Base-by-base conservation (phyloP, 1,140 invertebrate species). In the Aphis gossypii region DNA sequence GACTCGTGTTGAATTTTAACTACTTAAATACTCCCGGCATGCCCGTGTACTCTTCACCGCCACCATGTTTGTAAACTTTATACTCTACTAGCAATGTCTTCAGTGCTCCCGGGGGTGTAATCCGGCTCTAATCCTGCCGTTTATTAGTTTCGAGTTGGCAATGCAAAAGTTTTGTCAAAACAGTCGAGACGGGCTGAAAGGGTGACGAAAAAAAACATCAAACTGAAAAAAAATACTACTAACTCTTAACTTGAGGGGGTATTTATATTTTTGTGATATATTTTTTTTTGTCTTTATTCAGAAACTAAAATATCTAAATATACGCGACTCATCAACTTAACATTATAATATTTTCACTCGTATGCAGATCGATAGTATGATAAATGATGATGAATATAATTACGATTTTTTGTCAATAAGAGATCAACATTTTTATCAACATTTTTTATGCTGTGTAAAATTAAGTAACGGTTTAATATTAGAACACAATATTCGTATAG, bases 1-100 rank as follows among this genome's bases (percentile, higher is more conserved):
- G 90, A 82, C 90, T 46, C 90, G 90, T 44, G 68, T 68, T 92
- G 90, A 92, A 92, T 92, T 92, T 92, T 82, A 92, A 92, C 90
- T 92, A 92, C 90, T 92, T 92, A 92, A 92, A 92, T 46, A 92
- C 60, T 91, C 35, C n/a, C n/a, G 54, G 60, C 60, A 18, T 41
- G 23, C 82, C 38, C 38, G 82, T 18, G 30, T 68, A 68, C 60
- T 68, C 60, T 11, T 68, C 60, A 2, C 14, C 30, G 30, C 30
- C 9, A 2, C n/a, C 14, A 35, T 21, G n/a, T 90, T 90, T 60
- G 89, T 90, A 90, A 90, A 90, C 89, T 90, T 90, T 68, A 30
- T 41, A 86, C 89, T 68, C 48, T 46, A n/a, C 30, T 90, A 90
- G 90, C 30, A 44, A 82, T 82, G 90, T 76, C 56, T 92, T 92